Base-by-base conservation (phyloP, 2,113 vertebrate genomes). In the Neodontobutis hainanensis region DNA sequence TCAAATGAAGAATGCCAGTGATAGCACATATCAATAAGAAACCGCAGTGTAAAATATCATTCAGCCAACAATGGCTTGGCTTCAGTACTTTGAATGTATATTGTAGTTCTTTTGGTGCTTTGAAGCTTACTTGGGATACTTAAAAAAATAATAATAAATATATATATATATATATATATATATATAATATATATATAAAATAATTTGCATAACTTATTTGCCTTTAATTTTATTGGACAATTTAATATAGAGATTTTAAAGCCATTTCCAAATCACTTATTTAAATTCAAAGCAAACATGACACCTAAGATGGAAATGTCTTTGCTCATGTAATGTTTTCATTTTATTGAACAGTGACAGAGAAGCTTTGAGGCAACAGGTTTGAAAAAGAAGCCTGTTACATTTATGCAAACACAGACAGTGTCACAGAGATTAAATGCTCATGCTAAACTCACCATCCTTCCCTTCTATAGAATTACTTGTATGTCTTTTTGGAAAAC, bases 21-120 rank as follows among this genome's bases (percentile, higher is more conserved):
- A 80, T 65, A 71, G 77, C 80, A 85, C 86, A 87, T 83, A 86
- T 87, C 86, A 85, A 53, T 44, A 68, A 82, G 67, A 82, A 82
- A 80, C 62, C 65, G 74, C 65, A 79, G 73, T 74, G 67, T 90
- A 91, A 87, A 80, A 80, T 81, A 88, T 79, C 51, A 70, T 81
- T 78, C 58, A 73, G 67, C 75, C 72, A 75, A 75, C 81, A 82
- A 63, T 36, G 63, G 62, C 52, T 83, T 85, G 73, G 69, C 73
- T 74, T 78, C 70, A 86, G 78, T 85, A 77, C 78, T 78, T 86
- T 83, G 89, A 92, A 91, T 92, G 90, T 91, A 90, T 76, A 84
- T 85, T 87, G 75, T 84, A 61, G 81, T 87, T 87, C 71, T 82
- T 86, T 86, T 62, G 88, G 89, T 90, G 85, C 88, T 85, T 86